Conservation (phyloP, 2,113 vertebrate genomes). For the Elaphurus davidianus region DNA sequence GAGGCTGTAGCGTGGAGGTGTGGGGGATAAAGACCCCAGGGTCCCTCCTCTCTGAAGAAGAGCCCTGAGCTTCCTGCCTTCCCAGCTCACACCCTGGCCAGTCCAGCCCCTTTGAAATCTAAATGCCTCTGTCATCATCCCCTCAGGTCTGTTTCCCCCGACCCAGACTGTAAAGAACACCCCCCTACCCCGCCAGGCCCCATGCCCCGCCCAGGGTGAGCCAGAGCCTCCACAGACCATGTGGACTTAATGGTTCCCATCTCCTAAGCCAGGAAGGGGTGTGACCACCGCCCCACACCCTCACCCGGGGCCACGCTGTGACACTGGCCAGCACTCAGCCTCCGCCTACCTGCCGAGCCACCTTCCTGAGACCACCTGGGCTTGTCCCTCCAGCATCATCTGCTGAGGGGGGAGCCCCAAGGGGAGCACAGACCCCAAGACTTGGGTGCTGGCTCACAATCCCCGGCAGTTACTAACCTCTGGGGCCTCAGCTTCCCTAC, state of each 20-base stretch:
- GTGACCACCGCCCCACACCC: background rate
- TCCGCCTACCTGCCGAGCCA: background rate
- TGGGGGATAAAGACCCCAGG: background rate
- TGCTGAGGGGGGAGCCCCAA: background rate
- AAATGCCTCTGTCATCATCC: background rate
- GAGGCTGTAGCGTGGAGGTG: background rate
- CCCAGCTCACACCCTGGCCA: background rate
- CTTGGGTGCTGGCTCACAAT: background rate
- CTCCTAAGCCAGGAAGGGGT: no score
- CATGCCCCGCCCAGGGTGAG: no score
- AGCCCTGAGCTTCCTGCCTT: background rate
- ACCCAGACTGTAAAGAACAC: no score
- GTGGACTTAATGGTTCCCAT: background rate
- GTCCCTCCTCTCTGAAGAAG: background rate
- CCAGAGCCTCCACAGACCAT: background rate
- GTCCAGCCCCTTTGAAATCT: background rate
- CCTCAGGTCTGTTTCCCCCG: background rate
- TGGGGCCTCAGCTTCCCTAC: background rate
- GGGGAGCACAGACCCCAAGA: rapidly evolving
- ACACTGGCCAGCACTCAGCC: no score
- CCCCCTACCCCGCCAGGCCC: background rate
- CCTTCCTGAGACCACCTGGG: background rate
- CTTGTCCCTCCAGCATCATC: background rate
- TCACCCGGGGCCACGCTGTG: background rate
- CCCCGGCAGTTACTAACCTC: background rate